Evolutionary conservation across 2,888 invertebrate species (phyloP).

Genomic region (Leptodirus hochenwartii): DNA sequence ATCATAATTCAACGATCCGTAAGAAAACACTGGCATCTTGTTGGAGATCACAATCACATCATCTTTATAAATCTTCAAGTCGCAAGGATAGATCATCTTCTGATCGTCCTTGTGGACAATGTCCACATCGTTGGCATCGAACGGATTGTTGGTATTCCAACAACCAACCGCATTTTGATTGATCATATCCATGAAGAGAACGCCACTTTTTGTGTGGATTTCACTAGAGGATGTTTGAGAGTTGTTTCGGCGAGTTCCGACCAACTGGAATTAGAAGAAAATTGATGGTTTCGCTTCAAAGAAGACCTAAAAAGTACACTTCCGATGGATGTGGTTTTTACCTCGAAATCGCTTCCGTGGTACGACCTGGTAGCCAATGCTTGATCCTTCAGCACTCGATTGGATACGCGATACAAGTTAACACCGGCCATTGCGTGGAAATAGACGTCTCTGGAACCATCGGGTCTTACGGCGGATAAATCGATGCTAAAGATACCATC

Average conservation of each 20-base stretch:
- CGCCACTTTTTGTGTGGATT: constrained; percentile 37
- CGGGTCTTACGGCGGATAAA: constrained; percentile 30
- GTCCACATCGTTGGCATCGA: constrained; percentile 32
- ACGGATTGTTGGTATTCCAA: constrained; percentile 42
- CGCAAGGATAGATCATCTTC: constrained; percentile 54
- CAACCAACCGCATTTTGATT: constrained; percentile 55
- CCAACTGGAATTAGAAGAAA: constrained; percentile 34
- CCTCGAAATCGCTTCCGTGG: constrained; percentile 35
- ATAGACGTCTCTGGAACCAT: constrained; percentile 43
- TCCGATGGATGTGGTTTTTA: no score
- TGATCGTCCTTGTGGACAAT: constrained; percentile 38
- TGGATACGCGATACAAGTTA: constrained; percentile 51
- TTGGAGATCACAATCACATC: constrained; percentile 52
- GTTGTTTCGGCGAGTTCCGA: constrained; percentile 43
- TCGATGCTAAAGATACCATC: constrained; percentile 64
- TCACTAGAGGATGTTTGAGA: constrained; percentile 53
- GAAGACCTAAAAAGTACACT: no score
- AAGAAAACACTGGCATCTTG: constrained; percentile 46
- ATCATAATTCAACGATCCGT: constrained; percentile 37
- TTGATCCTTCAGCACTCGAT: constrained; percentile 37
- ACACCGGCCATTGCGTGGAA: constrained; percentile 64
- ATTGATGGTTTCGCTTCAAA: no score
- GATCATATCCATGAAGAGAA: constrained; percentile 51
- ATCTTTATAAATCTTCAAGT: constrained; percentile 40
- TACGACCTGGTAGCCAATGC: constrained; percentile 31